Percentiles rank a stretch among this genome's conserved stretches.
These are phyloP conservation scores for Ferrisia virgata DNA, from an alignment of 2,888 invertebrate genomes.

Conservation along the genomic window DNA sequence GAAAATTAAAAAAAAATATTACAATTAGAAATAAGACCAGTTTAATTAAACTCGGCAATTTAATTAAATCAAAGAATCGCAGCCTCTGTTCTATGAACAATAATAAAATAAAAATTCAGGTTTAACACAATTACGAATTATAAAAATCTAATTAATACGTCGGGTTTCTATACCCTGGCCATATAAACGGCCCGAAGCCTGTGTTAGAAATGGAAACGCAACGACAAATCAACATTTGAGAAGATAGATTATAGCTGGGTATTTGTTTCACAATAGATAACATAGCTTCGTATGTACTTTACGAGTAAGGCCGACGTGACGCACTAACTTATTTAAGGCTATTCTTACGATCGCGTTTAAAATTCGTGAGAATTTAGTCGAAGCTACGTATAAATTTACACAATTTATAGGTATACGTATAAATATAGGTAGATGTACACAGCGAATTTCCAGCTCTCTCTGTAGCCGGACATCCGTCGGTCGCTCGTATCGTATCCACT, in stretches of 20 bases:
- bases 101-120: not conserved
- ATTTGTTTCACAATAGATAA: not conserved
- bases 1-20: not conserved
- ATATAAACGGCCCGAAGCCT: not conserved
- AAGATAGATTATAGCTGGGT: too few relatives aligned
- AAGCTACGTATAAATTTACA: not conserved
- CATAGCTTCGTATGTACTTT: not conserved
- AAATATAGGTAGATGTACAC: too few relatives aligned
- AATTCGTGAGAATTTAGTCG: not conserved
- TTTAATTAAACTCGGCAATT: not conserved
- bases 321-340: not conserved
- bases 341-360: not conserved
- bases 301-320: too few relatives aligned
- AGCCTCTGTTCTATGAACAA: not conserved
- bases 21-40: not conserved
- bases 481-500: too few relatives aligned
- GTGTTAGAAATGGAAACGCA: not conserved
- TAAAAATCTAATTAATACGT: not conserved
- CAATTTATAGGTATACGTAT: not conserved
- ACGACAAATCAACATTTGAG: conserved; percentile 4
- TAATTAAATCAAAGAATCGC: not conserved
- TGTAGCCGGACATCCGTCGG: not conserved
- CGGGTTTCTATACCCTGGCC: not conserved
- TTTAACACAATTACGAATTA: not conserved
- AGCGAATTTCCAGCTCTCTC: conserved; percentile 13